A percentile compares a stretch with the other conserved stretches of the same genome.
Evolutionary conservation across 2,888 invertebrate genomes (phyloP).

Genomic region (Spisula subtruncata): DNA sequence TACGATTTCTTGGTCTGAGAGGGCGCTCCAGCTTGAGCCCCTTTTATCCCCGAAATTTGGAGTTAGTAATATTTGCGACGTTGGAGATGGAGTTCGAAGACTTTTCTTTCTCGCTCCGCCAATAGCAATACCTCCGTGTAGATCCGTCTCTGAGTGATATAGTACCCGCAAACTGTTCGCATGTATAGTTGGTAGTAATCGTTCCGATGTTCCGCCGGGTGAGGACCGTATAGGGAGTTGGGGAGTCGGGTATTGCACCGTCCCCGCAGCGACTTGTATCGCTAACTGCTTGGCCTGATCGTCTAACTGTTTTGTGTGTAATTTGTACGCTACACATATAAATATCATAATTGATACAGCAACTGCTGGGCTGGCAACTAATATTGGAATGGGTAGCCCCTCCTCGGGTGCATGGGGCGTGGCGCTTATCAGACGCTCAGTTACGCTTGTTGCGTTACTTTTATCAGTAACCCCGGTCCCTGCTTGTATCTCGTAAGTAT

Average conservation of each 20-base stretch:
- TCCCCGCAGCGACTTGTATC: slow-evolving; percentile 76
- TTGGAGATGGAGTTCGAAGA: slow-evolving; percentile 60
- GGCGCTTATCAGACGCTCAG: background rate
- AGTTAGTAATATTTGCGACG: slow-evolving; percentile 18
- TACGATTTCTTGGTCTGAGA: slow-evolving; percentile 82
- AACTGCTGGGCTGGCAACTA: slow-evolving; percentile 82
- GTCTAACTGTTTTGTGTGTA: slow-evolving; percentile 82
- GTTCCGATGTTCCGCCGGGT: slow-evolving; percentile 33
- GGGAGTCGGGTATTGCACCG: slow-evolving; percentile 53
- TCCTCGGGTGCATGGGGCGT: background rate
- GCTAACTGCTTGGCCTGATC: slow-evolving; percentile 80
- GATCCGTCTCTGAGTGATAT: slow-evolving; percentile 55
- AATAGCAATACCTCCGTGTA: background rate
- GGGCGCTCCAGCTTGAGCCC: slow-evolving; percentile 73
- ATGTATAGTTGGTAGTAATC: background rate
- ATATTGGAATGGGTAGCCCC: slow-evolving; percentile 77
- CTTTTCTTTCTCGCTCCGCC: slow-evolving; percentile 52
- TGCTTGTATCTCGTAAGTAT: background rate
- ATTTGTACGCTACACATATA: slow-evolving; percentile 81
- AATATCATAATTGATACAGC: slow-evolving; percentile 83
- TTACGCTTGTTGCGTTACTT: background rate
- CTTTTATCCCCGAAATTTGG: slow-evolving; percentile 66
- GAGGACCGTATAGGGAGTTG: slow-evolving; percentile 39
- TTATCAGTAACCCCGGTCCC: background rate
- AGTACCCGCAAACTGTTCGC: background rate